Evolutionary conservation across 2,113 vertebrate species (phyloP), one percentile per base, ranked within the genome.

Genomic region (Procapra przewalskii): DNA sequence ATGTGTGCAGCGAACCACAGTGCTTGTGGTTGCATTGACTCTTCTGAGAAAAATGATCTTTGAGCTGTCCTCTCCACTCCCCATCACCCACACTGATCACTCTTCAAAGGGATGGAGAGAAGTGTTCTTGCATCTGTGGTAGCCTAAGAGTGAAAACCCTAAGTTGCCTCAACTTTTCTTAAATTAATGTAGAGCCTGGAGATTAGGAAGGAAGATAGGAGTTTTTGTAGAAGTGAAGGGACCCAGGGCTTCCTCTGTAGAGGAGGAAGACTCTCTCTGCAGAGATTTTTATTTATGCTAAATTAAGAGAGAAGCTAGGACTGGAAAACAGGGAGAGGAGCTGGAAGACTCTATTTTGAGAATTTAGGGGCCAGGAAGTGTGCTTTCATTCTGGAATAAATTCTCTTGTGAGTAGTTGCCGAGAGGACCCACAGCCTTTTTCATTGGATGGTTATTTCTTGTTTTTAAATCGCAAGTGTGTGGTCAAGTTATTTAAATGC

Each of bases 21-120:
- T 19, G 7, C 15, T 67, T 27, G 59, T 96, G 52, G 25, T 50
- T 62, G 75, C 93, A 75, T 55, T 87, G 43, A 67, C 7, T 88
- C 25, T 62, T 88, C 40, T 79, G 77, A 88, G 96, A 52, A 90
- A 97, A 55, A 81, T 88, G 23, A 71, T 79, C 75, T 88, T 96
- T 90, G 83, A 62, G 43, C 4, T 84, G 4, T 19, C 31, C 13
- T 75, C 6, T 19, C 21, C 21, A 54, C 33, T 33, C 29, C 50
- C 23, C 88, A 17, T 4, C 11, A 16, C 48, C 31, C 48, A 43
- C 54, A 79, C 13, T 77, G n/a, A 67, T 95, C 79, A 40, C 17
- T n/a, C 15, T 81, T 84, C 23, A 36, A 54, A 96, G 33, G 67
- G 9, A 57, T 88, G 45, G 59, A 29, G 43, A 92, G 79, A 93